Evolutionary conservation across 2,888 invertebrate species (phyloP), one percentile per base, ranked within the genome.

Genomic region (Limnephilus lunatus): DNA sequence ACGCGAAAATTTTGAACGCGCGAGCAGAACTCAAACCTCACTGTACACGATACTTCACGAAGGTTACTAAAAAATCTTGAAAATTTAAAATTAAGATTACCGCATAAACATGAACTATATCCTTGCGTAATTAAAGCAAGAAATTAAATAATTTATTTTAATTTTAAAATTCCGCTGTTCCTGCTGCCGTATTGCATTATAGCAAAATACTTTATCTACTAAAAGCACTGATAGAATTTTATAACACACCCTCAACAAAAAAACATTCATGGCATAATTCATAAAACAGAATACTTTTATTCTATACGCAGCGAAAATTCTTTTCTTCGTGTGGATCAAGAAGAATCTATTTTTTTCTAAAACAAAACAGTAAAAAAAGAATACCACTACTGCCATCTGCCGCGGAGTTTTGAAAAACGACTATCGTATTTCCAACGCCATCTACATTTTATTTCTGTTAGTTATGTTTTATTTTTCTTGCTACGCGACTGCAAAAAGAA

Each of bases 371-470:
- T 83, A 83, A 48, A 90, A 44, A 81, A 90, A 39, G 30, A 68
- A 53, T 31, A 82, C 53, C 25, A 85, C 48, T 30, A 48, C 90
- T 83, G 90, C 90, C 90, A 90, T 83, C 90, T 90, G 90, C 44
- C 30, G 31, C 31, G 5, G 12, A 30, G 44, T 35, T 68, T 44
- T 53, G 85, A 85, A 83, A 35, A 53, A n/a, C 32, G 83, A 90
- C 86, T 2, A 2, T 15, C 14, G 9, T 15, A n/a, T 86, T 44
- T 25, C 53, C 48, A 90, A 68, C 68, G 90, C 82, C 90, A 90
- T 90, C 90, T 90, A 83, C 90, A 12, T 32, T 85, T 35, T 25
- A 3, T 48, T 31, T 68, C 14, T 82, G 12, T 90, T 53, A 90
- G 48, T 83, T 90, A 85, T 83, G 48, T 35, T 90, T 85, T 90